Conservation (phyloP, 2,113 vertebrate genomes). For the Anseranas semipalmata region DNA sequence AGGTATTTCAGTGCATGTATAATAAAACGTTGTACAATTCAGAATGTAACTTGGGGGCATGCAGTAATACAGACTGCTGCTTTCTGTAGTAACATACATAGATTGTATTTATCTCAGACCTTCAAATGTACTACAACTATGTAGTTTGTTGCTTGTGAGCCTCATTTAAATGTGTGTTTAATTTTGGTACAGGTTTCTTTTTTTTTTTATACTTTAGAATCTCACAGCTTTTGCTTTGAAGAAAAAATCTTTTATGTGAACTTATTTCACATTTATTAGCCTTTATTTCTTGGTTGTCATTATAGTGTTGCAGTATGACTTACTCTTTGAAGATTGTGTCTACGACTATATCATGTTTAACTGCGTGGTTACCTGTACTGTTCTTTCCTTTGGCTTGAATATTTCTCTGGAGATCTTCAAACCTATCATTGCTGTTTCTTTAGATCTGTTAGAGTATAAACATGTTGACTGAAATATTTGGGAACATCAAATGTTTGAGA, state of each 20-base stretch:
- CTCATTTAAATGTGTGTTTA: not conserved
- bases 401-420: not conserved
- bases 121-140: not conserved
- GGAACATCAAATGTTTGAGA: not conserved
- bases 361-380: not conserved
- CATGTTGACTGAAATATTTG: not conserved
- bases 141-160: not conserved
- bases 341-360: not conserved
- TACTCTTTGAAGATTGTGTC: not conserved
- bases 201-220: not conserved
- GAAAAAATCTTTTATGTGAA: not conserved
- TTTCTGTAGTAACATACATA: not conserved
- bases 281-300: not conserved
- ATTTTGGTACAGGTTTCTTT: not conserved
- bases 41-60: too few species aligned
- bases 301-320: not conserved
- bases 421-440: not conserved
- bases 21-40: not conserved
- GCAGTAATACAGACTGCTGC: not conserved
- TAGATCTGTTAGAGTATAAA: not conserved
- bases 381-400: not conserved
- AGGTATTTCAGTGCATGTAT: not conserved
- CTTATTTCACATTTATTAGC: not conserved
- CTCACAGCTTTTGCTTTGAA: not conserved
- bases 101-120: not conserved